Evolutionary conservation across 2,888 invertebrate genomes (phyloP).

Genomic region (Scelioninae gen. 2): DNA sequence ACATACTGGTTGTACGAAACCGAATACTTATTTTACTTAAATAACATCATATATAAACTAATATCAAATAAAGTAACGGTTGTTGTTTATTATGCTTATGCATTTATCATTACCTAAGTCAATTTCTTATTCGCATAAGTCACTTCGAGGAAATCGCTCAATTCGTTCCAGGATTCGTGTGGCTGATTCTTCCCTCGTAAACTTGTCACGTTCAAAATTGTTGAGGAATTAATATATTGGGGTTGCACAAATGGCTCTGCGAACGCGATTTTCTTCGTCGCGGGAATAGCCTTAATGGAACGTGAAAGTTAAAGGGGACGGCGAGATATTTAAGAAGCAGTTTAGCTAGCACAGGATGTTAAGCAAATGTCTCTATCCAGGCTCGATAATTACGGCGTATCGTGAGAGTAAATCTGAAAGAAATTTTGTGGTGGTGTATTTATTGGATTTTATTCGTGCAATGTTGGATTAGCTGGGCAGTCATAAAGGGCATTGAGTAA

Average conservation of each 20-base stretch:
- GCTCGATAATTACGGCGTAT: conserved; percentile 40
- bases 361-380: conserved; percentile 43
- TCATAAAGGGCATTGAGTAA: background rate
- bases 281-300: conserved; percentile 46
- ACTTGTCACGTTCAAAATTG: conserved; percentile 45
- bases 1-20: too few species aligned
- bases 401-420: conserved; percentile 29
- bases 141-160: background rate
- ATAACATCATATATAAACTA: too few species aligned
- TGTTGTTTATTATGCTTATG: too few species aligned
- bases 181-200: conserved; percentile 36
- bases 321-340: conserved; percentile 51
- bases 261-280: conserved; percentile 47
- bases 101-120: background rate
- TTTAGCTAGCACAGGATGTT: conserved; percentile 40
- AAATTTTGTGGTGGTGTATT: conserved; percentile 16
- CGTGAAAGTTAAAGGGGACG: conserved; percentile 42
- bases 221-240: conserved; percentile 50
- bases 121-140: background rate
- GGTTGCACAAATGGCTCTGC: conserved; percentile 36
- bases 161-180: conserved; percentile 1
- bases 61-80: too few species aligned
- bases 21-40: too few species aligned
- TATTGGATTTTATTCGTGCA: conserved; percentile 24
- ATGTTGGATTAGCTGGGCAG: conserved; percentile 1